Conservation (phyloP, 2,888 invertebrate genomes). For the Eilema sororculum region DNA sequence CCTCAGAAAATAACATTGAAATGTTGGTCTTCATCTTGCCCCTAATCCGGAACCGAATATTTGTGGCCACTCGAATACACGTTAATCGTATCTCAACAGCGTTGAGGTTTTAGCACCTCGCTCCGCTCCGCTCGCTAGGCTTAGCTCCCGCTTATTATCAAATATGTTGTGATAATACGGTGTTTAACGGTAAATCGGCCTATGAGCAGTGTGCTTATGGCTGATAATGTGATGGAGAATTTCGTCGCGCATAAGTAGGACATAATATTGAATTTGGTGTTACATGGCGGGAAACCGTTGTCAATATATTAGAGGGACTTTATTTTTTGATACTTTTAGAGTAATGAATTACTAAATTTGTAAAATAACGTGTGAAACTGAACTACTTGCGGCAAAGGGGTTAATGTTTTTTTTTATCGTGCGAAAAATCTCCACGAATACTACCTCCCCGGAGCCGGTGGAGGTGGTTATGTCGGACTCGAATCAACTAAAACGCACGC, state of each 20-base stretch:
- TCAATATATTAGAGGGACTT: not conserved
- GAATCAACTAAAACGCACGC: no score
- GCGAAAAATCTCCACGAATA: no score
- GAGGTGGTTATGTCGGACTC: no score
- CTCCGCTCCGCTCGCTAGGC: conserved; percentile 16
- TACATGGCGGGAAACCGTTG: not conserved
- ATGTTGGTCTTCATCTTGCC: conserved; percentile 3
- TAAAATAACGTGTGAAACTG: no score
- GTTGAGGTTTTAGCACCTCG: conserved; percentile 28
- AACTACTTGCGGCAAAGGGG: no score
- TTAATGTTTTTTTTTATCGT: no score
- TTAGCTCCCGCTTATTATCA: conserved; percentile 25
- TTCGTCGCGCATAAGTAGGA: not conserved
- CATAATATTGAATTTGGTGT: not conserved
- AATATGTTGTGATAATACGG: conserved; percentile 18
- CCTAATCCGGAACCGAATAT: not conserved
- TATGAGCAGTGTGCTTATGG: conserved; percentile 5
- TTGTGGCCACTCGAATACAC: conserved; percentile 22
- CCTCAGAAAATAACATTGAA: not conserved
- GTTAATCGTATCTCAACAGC: conserved; percentile 32
- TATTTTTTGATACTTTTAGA: not conserved
- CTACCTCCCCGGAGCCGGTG: no score
- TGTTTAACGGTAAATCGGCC: conserved; percentile 6
- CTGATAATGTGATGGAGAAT: conserved; percentile 11
- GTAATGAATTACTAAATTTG: not conserved